Base-by-base conservation (phyloP, 2,113 vertebrate genomes). In the Hystrix cristata region DNA sequence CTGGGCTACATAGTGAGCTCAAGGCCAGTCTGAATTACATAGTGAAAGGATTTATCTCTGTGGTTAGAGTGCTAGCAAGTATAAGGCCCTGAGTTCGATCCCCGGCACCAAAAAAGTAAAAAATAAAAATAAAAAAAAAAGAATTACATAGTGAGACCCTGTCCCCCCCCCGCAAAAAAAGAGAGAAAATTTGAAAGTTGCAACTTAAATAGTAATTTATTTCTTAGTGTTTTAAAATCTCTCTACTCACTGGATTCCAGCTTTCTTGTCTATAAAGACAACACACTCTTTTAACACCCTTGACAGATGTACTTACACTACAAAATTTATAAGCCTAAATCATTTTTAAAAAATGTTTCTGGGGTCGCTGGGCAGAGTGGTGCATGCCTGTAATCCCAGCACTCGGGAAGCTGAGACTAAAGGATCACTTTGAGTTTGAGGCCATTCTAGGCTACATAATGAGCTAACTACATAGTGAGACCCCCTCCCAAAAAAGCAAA, bases 261-360 rank as follows among this genome's bases (percentile, higher is more conserved):
- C 60, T 86, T 97, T 88, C 59, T 67, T 80, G 91, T 74, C 90
- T 93, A 38, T 76, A 59, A 84, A 95, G 53, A 10, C 43, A 69
- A 78, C 14, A 82, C n/a, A 69, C 0, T 64, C 67, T 38, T 38
- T 38, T 81, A 87, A 95, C 38, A 60, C 15, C 57, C 51, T 55
- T 79, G 43, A 29, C 23, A 92, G 29, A 31, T 87, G 53, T 12
- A 67, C 8, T 43, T 57, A 96, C 10, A 79, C 71, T 85, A 69
- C 4, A 64, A 82, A 95, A 71, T 85, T 25, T 48, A 5, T 23
- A 91, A 80, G 23, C 16, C 57, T 94, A 72, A 16, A n/a, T 82
- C n/a, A 80, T 34, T 60, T 87, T 74, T n/a, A 25, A 31, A 86
- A 46, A 86, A 19, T 69, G 59, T 46, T 46, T 64, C 38, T 84